Conservation (phyloP, 2,888 invertebrate species). For the Salpingus planirostris region DNA sequence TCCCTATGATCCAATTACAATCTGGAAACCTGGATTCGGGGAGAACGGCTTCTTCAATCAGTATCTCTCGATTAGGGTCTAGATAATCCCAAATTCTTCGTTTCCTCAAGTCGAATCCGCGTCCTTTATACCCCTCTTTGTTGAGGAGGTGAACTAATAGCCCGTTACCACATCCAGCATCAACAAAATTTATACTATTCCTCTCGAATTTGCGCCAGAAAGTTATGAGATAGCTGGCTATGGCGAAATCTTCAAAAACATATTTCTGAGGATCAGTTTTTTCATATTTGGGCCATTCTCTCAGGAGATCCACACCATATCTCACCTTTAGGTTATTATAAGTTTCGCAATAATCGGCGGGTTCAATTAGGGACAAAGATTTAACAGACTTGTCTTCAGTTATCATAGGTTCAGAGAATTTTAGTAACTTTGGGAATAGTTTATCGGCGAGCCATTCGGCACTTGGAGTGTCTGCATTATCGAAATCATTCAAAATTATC, state of each 20-base stretch:
- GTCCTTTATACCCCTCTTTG: conserved; percentile 72
- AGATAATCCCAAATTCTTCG: conserved; percentile 85
- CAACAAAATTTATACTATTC: conserved; percentile 59
- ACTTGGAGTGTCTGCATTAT: conserved; percentile 38
- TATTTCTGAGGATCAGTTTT: conserved; percentile 90
- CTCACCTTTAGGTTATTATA: conserved; percentile 69
- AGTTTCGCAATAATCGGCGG: conserved; percentile 59
- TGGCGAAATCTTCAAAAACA: conserved; percentile 94
- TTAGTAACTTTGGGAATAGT: conserved; percentile 52
- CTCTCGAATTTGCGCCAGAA: conserved; percentile 52
- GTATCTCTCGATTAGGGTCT: conserved; percentile 52
- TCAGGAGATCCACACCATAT: conserved; percentile 65
- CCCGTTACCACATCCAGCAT: conserved; percentile 97
- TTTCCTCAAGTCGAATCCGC: conserved; percentile 75
- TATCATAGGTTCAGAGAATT: conserved; percentile 48
- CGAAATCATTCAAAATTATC: conserved; percentile 37
- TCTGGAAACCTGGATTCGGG: conserved; percentile 57
- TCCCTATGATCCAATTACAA: conserved; percentile 93
- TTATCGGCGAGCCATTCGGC: conserved; percentile 48
- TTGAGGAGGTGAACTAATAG: conserved; percentile 78
- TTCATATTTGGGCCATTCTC: conserved; percentile 77
- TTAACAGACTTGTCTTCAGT: no score
- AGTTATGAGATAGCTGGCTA: conserved; percentile 76
- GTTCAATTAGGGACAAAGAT: conserved; percentile 58
- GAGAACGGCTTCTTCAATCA: conserved; percentile 55